Percentiles rank a stretch among this genome's conserved stretches.
Conservation (phyloP, 2,113 vertebrate genomes). For the Anarrhichthys ocellatus region DNA sequence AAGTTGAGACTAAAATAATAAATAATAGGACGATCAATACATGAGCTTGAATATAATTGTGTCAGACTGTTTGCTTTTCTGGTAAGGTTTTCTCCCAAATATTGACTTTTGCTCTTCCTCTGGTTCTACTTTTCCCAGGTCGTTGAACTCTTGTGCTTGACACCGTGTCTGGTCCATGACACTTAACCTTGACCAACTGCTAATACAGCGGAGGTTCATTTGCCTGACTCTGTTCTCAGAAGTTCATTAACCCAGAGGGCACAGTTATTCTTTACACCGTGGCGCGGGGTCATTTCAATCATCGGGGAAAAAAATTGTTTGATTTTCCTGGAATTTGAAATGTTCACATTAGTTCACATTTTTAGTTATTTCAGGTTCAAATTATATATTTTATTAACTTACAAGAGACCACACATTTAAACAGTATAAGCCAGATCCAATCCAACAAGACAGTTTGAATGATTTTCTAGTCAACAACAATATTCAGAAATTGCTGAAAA, state of each 20-base stretch:
- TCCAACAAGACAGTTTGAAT: neutral
- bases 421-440: neutral
- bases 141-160: slow-evolving; percentile 48
- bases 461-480: neutral
- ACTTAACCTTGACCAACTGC: slow-evolving; percentile 58
- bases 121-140: slow-evolving; percentile 27
- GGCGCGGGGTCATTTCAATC: neutral
- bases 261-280: neutral
- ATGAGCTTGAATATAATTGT: neutral
- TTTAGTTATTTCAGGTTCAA: neutral
- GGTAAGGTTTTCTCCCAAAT: neutral
- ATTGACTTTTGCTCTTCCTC: slow-evolving; percentile 23
- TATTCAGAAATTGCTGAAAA: neutral
- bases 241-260: slow-evolving; percentile 38
- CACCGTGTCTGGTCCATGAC: slow-evolving; percentile 39
- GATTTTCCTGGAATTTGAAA: neutral
- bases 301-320: neutral
- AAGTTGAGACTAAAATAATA: neutral
- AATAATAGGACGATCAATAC: neutral
- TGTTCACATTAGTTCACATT: neutral
- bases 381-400: neutral
- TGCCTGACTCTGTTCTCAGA: slow-evolving; percentile 15
- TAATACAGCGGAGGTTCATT: slow-evolving; percentile 36
- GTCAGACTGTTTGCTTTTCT: slow-evolving; percentile 16
- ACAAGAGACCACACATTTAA: neutral